Percentiles rank a stretch among this genome's conserved stretches.
phyloP scores from a whole-genome alignment of 2,113 vertebrate species.

The Stegostoma tigrinum region DNA sequence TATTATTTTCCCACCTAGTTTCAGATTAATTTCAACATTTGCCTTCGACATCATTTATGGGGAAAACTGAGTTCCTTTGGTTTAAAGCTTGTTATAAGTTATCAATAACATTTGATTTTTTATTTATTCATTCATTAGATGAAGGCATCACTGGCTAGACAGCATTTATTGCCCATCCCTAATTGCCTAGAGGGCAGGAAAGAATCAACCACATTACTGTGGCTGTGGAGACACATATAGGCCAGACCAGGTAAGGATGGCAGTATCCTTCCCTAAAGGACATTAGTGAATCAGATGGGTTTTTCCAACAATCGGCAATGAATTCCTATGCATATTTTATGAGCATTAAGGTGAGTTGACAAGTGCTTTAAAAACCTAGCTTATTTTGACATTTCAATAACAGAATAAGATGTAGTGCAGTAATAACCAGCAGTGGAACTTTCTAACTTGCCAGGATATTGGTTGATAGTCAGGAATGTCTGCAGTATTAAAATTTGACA shows the following conservation, averaged over 20 bases:
- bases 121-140: no score
- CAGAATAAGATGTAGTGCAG: neutral
- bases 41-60: neutral
- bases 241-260: no score
- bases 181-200: no score
- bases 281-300: no score
- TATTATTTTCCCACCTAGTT: neutral
- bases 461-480: neutral
- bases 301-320: no score
- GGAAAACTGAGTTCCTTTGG: neutral
- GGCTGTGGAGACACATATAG: no score
- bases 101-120: neutral
- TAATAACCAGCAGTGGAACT: neutral
- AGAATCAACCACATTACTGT: no score
- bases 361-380: neutral
- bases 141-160: no score
- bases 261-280: no score
- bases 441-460: neutral
- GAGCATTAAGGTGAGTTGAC: neutral
- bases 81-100: neutral
- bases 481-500: neutral
- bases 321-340: neutral
- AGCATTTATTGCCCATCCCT: no score
- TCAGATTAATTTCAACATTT: neutral
- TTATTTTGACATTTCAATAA: neutral